Conservation (phyloP, 2,888 invertebrate species). For the Hyalella azteca region DNA sequence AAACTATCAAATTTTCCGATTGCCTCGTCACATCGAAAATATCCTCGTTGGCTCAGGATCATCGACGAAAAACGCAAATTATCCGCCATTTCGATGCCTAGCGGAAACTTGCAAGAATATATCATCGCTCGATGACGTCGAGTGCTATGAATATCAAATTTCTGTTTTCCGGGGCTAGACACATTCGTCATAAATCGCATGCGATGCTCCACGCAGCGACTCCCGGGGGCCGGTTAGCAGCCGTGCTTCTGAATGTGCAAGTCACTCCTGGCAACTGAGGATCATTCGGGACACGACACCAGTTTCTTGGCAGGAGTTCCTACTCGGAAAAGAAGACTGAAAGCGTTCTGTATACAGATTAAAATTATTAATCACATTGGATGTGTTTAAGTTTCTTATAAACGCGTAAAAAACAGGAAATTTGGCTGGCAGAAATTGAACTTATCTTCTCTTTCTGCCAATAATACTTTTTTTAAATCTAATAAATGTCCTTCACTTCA, state of each 20-base stretch:
- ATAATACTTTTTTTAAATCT: too few relatives aligned
- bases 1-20: slow-evolving; percentile 22
- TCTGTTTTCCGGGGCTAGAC: slow-evolving; percentile 34
- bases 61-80: slow-evolving; percentile 22
- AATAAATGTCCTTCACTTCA: too few relatives aligned
- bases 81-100: slow-evolving; percentile 26
- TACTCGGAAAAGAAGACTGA: too few relatives aligned
- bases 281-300: too few relatives aligned
- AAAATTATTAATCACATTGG: too few relatives aligned
- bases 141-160: slow-evolving; percentile 37
- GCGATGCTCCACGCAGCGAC: slow-evolving; percentile 7
- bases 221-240: not conserved
- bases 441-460: too few relatives aligned
- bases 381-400: too few relatives aligned
- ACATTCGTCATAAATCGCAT: slow-evolving; percentile 11
- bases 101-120: slow-evolving; percentile 24
- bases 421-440: too few relatives aligned
- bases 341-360: too few relatives aligned
- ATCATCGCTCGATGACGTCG: slow-evolving; percentile 33
- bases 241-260: not conserved
- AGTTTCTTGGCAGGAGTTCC: too few relatives aligned
- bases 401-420: too few relatives aligned
- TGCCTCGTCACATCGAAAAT: not conserved
- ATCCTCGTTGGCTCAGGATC: not conserved
- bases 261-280: too few relatives aligned